phyloP scores from a whole-genome alignment of 1,140 invertebrate genomes.

The Macrosteles quadrilineatus region DNA sequence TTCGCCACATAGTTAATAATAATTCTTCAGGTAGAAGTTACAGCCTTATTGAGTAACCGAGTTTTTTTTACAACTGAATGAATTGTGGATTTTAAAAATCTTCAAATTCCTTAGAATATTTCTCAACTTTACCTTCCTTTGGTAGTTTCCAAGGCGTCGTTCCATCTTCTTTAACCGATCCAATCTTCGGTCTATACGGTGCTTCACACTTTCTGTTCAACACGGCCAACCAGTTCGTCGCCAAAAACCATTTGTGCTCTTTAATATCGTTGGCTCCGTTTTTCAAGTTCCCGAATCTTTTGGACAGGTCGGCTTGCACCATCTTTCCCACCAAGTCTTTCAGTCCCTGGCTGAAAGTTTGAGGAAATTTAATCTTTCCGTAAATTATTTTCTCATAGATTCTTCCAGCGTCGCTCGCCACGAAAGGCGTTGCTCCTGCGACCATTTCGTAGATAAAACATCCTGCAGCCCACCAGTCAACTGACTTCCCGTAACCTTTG shows the following conservation, averaged over 20 bases:
- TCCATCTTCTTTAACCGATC: neutral
- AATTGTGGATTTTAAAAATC: too few relatives aligned
- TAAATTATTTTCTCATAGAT: slow-evolving; percentile 88
- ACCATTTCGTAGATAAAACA: slow-evolving; percentile 86
- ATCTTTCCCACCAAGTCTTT: slow-evolving; percentile 88
- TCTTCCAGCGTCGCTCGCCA: slow-evolving; percentile 77
- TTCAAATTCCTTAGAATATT: neutral
- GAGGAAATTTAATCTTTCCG: slow-evolving; percentile 71
- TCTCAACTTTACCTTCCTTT: neutral
- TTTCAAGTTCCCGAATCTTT: slow-evolving; percentile 86
- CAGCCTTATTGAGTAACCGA: too few relatives aligned
- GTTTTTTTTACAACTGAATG: too few relatives aligned
- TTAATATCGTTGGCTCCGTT: slow-evolving; percentile 72
- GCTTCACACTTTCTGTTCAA: neutral
- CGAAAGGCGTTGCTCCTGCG: slow-evolving; percentile 83
- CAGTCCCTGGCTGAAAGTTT: slow-evolving; percentile 69
- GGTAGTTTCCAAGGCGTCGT: slow-evolving; percentile 29
- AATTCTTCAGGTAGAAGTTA: too few relatives aligned
- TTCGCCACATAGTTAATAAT: too few relatives aligned
- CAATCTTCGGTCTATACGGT: neutral
- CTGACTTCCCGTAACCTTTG: slow-evolving; percentile 94
- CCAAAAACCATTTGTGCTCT: slow-evolving; percentile 46
- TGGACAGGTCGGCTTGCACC: slow-evolving; percentile 82
- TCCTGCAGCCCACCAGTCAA: slow-evolving; percentile 97
- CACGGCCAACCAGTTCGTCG: neutral